phyloP scores from a whole-genome alignment of 1,140 invertebrate species.

The Aphelinus atriplicis region DNA sequence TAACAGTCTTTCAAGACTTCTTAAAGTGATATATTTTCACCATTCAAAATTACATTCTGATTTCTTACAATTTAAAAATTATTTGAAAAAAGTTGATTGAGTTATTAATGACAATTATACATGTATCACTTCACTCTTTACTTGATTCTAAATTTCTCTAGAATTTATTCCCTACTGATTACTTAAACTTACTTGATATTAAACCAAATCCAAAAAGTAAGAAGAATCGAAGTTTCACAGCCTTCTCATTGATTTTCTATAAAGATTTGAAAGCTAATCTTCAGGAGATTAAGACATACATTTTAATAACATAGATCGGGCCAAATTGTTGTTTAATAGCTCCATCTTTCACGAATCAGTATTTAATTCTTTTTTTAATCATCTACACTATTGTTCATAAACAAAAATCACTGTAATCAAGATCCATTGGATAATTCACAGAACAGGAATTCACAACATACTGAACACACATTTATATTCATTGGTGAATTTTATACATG shows the following conservation, averaged over 20 bases:
- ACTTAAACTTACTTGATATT: no score
- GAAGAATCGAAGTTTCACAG: slow-evolving; percentile 7
- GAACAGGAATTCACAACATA: not conserved
- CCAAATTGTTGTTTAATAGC: not conserved
- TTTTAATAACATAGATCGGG: not conserved
- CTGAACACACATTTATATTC: not conserved
- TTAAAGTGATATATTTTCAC: no score
- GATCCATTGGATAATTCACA: not conserved
- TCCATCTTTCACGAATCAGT: not conserved
- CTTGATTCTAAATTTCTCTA: no score
- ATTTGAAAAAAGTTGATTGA: no score
- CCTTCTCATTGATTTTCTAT: not conserved
- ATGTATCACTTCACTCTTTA: no score
- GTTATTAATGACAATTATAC: no score
- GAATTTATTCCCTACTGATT: no score
- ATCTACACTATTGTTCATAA: not conserved
- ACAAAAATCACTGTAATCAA: not conserved
- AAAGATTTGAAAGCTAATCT: not conserved
- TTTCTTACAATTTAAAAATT: no score
- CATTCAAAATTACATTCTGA: no score
- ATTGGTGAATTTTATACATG: no score
- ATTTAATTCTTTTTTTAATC: not conserved
- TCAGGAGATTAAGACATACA: not conserved
- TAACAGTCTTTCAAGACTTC: no score
- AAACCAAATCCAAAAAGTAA: no score